These are phyloP conservation scores for Eriosoma lanigerum DNA, from an alignment of 1,140 invertebrate genomes.

Conservation along the genomic window DNA sequence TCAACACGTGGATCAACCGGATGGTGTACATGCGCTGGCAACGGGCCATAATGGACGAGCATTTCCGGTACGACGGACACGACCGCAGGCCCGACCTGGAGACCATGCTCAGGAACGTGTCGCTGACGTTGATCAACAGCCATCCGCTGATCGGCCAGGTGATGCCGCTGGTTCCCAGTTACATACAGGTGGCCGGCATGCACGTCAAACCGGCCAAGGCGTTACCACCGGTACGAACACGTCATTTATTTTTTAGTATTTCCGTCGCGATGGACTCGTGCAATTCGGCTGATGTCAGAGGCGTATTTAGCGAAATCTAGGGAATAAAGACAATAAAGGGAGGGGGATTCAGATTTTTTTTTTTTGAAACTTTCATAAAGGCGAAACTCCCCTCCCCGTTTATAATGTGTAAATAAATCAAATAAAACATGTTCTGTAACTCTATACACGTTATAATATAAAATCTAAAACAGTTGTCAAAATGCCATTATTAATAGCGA, in stretches of 20 bases:
- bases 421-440: too few relatives aligned
- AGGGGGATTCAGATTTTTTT: too few relatives aligned
- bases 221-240: conserved; percentile 21
- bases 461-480: too few relatives aligned
- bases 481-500: too few relatives aligned
- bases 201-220: conserved; percentile 58
- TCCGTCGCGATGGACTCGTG: too few relatives aligned
- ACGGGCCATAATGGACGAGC: conserved; percentile 38
- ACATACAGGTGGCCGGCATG: conserved; percentile 66
- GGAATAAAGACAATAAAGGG: too few relatives aligned
- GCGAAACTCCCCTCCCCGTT: too few relatives aligned
- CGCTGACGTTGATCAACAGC: conserved; percentile 63
- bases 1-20: neutral
- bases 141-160: conserved; percentile 61
- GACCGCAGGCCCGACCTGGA: conserved; percentile 52
- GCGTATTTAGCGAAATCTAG: too few relatives aligned
- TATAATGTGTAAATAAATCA: too few relatives aligned
- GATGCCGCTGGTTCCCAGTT: conserved; percentile 59
- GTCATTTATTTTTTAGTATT: neutral
- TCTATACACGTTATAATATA: too few relatives aligned
- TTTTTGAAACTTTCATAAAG: too few relatives aligned
- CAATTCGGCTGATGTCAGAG: too few relatives aligned
- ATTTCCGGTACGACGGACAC: conserved; percentile 53
- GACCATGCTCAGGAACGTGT: conserved; percentile 53
- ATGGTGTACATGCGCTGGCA: conserved; percentile 41